Evolutionary conservation across 2,888 invertebrate species (phyloP).

Genomic region (Eilema sororculum): DNA sequence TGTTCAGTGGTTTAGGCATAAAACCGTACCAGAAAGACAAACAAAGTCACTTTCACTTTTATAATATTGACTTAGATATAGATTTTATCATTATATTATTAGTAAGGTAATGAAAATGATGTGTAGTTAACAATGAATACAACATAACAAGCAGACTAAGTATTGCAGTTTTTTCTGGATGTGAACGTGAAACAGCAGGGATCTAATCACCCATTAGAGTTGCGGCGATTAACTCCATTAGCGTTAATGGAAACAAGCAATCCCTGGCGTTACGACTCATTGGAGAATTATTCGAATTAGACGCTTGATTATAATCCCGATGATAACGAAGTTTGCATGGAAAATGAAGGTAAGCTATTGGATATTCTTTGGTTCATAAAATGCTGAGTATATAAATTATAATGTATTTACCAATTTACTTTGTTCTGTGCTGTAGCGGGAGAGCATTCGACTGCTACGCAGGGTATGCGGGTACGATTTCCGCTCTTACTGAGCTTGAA

Average conservation of each 20-base stretch:
- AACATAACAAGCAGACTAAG: conserved; percentile 1
- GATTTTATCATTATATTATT: too few species aligned
- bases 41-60: neutral
- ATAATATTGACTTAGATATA: too few species aligned
- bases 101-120: neutral
- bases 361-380: neutral
- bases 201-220: conserved; percentile 63
- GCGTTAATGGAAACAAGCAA: conserved; percentile 64
- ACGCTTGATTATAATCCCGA: conserved; percentile 35
- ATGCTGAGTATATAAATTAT: neutral
- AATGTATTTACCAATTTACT: neutral
- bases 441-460: too few species aligned
- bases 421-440: too few species aligned
- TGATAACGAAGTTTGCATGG: conserved; percentile 23
- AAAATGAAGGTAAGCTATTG: conserved; percentile 3
- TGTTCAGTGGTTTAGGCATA: neutral
- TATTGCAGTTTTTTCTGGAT: neutral
- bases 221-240: conserved; percentile 66
- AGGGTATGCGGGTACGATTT: too few species aligned
- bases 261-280: conserved; percentile 60
- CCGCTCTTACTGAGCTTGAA: too few species aligned
- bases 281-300: conserved; percentile 54
- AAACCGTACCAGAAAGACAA: too few species aligned
- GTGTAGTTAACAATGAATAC: neutral
- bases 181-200: conserved; percentile 36